These are phyloP conservation scores for Trachymyrmex cornetzi DNA, from an alignment of 1,140 invertebrate genomes.

Conservation along the genomic window DNA sequence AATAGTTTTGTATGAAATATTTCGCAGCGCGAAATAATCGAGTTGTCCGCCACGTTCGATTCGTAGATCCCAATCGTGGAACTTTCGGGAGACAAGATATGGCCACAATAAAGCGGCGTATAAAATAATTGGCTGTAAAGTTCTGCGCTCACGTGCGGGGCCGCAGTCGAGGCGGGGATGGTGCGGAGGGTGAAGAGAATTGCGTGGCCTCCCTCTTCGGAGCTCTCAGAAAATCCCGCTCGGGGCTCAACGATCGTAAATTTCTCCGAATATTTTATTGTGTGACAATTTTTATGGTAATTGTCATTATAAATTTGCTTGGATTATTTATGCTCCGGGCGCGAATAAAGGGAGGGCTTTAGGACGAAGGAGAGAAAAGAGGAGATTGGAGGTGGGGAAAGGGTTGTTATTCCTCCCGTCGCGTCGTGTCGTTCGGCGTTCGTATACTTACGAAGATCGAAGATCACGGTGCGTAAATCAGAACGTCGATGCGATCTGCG, in stretches of 20 bases:
- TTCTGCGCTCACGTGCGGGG: slow-evolving; percentile 53
- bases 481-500: slow-evolving; percentile 80
- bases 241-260: slow-evolving; percentile 80
- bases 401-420: slow-evolving; percentile 59
- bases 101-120: slow-evolving; percentile 79
- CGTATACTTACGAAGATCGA: slow-evolving; percentile 59
- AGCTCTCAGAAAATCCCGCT: slow-evolving; percentile 66
- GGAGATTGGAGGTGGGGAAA: slow-evolving; percentile 43
- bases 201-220: slow-evolving; percentile 38
- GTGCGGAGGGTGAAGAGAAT: slow-evolving; percentile 48
- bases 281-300: slow-evolving; percentile 87
- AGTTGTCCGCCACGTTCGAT: slow-evolving; percentile 41
- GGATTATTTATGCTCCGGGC: slow-evolving; percentile 82
- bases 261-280: slow-evolving; percentile 86
- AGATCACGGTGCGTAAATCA: slow-evolving; percentile 82
- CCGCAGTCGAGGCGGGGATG: not conserved
- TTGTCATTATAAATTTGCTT: slow-evolving; percentile 86
- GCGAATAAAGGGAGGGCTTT: slow-evolving; percentile 56
- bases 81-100: slow-evolving; percentile 70
- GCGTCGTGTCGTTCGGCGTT: slow-evolving; percentile 49
- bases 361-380: slow-evolving; percentile 11
- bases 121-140: slow-evolving; percentile 85
- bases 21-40: slow-evolving; percentile 35
- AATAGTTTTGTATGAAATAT: slow-evolving; percentile 20
- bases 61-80: slow-evolving; percentile 54